These are phyloP conservation scores for Ceratina calcarata DNA, from an alignment of 1,140 invertebrate species.

Conservation along the genomic window DNA sequence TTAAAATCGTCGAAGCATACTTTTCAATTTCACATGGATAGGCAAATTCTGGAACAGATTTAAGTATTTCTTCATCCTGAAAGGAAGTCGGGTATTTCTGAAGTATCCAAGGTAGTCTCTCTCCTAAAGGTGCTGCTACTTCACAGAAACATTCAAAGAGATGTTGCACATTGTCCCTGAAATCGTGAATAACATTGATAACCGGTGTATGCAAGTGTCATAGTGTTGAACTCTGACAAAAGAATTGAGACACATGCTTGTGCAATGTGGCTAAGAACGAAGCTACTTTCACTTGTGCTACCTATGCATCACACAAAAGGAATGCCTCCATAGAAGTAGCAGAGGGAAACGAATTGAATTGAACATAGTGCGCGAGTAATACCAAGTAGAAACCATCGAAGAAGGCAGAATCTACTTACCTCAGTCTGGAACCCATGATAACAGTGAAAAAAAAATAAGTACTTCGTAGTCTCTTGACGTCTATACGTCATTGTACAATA, in stretches of 20 bases:
- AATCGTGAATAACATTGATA: conserved; percentile 67
- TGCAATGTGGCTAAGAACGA: neutral
- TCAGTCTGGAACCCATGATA: conserved; percentile 79
- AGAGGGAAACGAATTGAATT: neutral
- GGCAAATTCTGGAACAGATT: conserved; percentile 91
- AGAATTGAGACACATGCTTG: neutral
- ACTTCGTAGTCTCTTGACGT: conserved; percentile 48
- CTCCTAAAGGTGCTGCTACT: conserved; percentile 84
- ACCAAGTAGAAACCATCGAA: neutral
- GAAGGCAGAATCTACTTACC: conserved; percentile 60
- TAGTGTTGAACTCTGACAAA: neutral
- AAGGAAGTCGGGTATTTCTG: conserved; percentile 89
- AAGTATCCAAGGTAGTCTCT: conserved; percentile 86
- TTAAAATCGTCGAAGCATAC: conserved; percentile 79
- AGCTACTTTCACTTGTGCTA: conserved; percentile 26
- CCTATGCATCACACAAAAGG: neutral
- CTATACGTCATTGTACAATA: conserved; percentile 66
- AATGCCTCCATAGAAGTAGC: neutral
- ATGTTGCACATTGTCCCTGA: conserved; percentile 89
- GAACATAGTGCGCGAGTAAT: neutral
- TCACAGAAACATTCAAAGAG: conserved; percentile 93
- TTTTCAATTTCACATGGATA: conserved; percentile 91
- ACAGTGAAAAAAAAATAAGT: conserved; percentile 64
- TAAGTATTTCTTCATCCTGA: conserved; percentile 88
- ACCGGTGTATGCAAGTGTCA: neutral